Conservation (phyloP, 2,888 invertebrate species). For the Aspidapion aeneum region DNA sequence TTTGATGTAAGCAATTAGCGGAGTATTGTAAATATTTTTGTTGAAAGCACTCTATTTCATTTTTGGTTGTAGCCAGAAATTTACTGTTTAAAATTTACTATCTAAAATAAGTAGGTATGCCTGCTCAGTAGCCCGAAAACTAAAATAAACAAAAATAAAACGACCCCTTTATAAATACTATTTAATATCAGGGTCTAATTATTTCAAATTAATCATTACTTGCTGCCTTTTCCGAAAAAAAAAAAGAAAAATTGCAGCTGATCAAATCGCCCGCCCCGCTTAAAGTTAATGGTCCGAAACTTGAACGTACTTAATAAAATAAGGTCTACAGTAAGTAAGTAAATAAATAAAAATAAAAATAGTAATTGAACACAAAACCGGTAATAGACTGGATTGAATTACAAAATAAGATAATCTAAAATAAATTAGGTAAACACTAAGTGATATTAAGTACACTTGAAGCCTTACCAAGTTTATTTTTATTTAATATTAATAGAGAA, state of each 20-base stretch:
- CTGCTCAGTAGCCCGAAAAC: too few relatives aligned
- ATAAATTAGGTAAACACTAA: too few relatives aligned
- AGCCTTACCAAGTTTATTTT: too few relatives aligned
- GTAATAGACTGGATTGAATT: neutral
- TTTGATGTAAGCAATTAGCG: too few relatives aligned
- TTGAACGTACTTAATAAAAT: neutral
- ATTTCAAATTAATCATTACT: neutral
- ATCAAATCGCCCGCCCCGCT: neutral
- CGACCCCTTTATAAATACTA: neutral
- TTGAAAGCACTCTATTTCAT: too few relatives aligned
- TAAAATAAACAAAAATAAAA: too few relatives aligned
- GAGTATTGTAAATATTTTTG: too few relatives aligned
- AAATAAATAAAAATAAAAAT: neutral
- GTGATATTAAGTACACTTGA: too few relatives aligned
- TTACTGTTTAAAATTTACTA: too few relatives aligned
- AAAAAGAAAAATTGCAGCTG: neutral
- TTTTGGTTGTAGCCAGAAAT: too few relatives aligned
- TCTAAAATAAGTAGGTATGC: too few relatives aligned
- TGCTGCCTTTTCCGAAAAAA: neutral
- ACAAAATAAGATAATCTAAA: neutral
- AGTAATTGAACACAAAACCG: neutral
- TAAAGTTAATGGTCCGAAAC: neutral
- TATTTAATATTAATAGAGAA: too few relatives aligned
- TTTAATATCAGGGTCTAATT: neutral
- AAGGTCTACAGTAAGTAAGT: neutral